Evolutionary conservation across 2,797 vertebrate species (phyloP).

Genomic region (Nasua narica): DNA sequence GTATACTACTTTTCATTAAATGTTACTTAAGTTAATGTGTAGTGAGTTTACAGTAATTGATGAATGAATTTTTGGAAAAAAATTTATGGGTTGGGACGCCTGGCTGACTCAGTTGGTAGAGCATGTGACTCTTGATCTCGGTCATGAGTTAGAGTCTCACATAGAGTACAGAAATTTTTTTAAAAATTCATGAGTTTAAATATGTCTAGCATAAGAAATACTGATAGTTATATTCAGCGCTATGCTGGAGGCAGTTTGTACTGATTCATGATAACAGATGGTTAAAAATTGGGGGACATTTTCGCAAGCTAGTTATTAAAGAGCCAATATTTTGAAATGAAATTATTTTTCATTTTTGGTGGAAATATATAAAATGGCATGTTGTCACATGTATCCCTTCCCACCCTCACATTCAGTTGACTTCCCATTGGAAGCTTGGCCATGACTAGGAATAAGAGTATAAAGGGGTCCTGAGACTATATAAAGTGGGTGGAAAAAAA

Average conservation of each 20-base stretch:
- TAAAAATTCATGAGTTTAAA: background rate
- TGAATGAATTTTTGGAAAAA: background rate
- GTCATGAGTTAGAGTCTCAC: background rate
- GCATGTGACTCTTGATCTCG: background rate
- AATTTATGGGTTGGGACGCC: background rate
- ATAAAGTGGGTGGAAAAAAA: background rate
- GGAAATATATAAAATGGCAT: background rate
- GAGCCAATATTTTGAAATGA: background rate
- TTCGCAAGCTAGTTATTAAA: slow-evolving; percentile 24
- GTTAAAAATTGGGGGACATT: background rate
- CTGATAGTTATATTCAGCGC: background rate
- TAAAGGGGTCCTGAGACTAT: background rate
- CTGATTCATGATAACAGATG: background rate
- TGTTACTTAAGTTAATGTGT: background rate
- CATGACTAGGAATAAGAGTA: background rate
- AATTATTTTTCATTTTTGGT: slow-evolving; percentile 14
- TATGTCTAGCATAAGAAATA: background rate
- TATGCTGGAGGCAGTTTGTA: background rate
- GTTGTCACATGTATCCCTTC: background rate
- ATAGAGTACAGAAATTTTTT: background rate
- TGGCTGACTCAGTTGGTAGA: background rate
- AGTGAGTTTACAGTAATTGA: background rate
- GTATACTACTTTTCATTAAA: slow-evolving; percentile 3
- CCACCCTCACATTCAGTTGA: background rate
- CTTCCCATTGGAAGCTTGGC: background rate